Evolutionary conservation across 1,140 invertebrate species (phyloP).

Genomic region (Lepidurus packardi): DNA sequence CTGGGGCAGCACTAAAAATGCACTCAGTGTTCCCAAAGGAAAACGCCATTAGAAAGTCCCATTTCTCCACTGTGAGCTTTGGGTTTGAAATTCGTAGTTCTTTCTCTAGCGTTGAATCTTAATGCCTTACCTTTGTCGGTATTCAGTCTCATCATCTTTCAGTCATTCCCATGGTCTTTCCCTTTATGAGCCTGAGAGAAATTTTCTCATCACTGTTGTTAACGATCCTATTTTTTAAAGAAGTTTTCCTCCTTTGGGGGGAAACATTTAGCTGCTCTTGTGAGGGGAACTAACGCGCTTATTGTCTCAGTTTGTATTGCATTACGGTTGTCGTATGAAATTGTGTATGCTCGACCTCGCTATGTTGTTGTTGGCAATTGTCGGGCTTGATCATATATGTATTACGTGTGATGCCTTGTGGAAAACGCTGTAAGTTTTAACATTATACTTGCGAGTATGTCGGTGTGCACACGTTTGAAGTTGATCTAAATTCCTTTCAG

Average conservation of each 20-base stretch:
- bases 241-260: background rate
- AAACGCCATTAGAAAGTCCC: background rate
- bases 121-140: background rate
- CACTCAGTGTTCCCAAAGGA: background rate
- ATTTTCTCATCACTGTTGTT: background rate
- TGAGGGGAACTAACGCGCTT: background rate
- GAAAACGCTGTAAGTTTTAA: background rate
- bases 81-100: too few relatives aligned
- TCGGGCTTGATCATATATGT: background rate
- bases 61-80: background rate
- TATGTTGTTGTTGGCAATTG: background rate
- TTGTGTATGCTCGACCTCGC: background rate
- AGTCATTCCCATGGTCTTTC: background rate
- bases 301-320: background rate
- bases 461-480: background rate
- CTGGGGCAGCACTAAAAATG: background rate
- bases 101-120: background rate
- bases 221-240: background rate
- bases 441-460: background rate
- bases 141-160: background rate
- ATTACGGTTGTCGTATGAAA: background rate
- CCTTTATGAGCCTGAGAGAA: background rate
- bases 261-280: background rate
- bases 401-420: background rate
- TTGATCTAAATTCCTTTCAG: background rate